These are phyloP conservation scores for Phrynosoma platyrhinos DNA, from an alignment of 2,113 vertebrate species.

Conservation along the genomic window DNA sequence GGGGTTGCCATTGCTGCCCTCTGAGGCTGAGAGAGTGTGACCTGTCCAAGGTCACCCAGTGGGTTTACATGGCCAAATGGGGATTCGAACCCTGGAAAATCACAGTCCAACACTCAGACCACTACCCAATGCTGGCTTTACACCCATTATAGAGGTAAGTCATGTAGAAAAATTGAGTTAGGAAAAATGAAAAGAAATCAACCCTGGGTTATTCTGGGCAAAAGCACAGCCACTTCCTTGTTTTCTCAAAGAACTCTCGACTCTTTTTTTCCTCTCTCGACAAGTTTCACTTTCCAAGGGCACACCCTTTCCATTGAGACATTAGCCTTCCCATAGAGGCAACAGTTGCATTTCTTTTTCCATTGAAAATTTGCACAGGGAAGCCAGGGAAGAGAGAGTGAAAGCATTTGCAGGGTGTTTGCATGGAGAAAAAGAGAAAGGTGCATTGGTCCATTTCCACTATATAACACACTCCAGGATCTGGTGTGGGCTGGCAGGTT, in stretches of 20 bases:
- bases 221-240: not conserved
- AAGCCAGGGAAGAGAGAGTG: not conserved
- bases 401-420: not conserved
- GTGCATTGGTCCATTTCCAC: not conserved
- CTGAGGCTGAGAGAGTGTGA: no score
- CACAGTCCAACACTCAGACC: no score
- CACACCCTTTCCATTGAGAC: not conserved
- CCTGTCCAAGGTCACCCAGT: no score
- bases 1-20: no score
- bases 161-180: no score
- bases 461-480: no score
- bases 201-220: not conserved
- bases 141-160: no score
- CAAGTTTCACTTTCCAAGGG: constrained; percentile 9
- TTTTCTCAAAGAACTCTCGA: not conserved
- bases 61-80: no score
- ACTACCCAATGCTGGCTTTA: no score
- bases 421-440: not conserved
- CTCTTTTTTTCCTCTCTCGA: not conserved
- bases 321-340: not conserved
- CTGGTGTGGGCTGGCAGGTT: not conserved
- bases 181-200: not conserved
- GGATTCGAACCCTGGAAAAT: no score
- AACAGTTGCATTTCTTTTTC: not conserved
- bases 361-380: fast-evolving